Base-by-base conservation (phyloP, 2,888 invertebrate species). In the Nyleta sp. region DNA sequence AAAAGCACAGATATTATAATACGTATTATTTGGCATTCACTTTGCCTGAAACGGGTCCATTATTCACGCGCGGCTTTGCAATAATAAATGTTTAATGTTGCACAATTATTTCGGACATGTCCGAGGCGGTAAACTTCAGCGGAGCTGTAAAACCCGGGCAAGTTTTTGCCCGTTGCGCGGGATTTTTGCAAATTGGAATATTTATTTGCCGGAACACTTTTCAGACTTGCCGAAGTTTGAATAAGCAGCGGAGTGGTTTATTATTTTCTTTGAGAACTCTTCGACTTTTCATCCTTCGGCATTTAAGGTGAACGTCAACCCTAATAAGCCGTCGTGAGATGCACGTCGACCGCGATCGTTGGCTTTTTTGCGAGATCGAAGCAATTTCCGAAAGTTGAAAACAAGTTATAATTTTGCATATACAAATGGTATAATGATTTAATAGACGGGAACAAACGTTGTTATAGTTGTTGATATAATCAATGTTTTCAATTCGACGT, bases 401-500 rank as follows among this genome's bases (percentile, higher is more conserved):
- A 6, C 13, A 59, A 38, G 15, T 57, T 33, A 31, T 20, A 42
- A 52, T 33, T n/a, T 65, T 22, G 33, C 22, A 55, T 68, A 18
- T 31, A 35, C 52, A 42, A 59, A 52, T 70, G 33, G n/a, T 59
- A 59, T 53, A 60, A 71, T 60, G 35, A 60, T 60, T 60, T 70
- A 59, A 71, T 60, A 60, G 71, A 52, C 33, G 35, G 24, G 52
- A 52, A 71, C 53, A 53, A 71, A 71, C 18, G 52, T 44, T 60
- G 57, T 57, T 73, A 73, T 73, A 65, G 73, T 65, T 67, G 44
- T 33, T 74, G 65, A 74, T 60, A 62, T 62, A 62, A 62, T 68
- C 62, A 57, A 64, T 64, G 68, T 70, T 55, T 57, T 68, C 35
- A 24, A 68, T 62, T 68, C 40, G 40, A 68, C 17, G 46, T 55